Conservation (phyloP, 2,113 vertebrate species). For the Suricata suricatta region DNA sequence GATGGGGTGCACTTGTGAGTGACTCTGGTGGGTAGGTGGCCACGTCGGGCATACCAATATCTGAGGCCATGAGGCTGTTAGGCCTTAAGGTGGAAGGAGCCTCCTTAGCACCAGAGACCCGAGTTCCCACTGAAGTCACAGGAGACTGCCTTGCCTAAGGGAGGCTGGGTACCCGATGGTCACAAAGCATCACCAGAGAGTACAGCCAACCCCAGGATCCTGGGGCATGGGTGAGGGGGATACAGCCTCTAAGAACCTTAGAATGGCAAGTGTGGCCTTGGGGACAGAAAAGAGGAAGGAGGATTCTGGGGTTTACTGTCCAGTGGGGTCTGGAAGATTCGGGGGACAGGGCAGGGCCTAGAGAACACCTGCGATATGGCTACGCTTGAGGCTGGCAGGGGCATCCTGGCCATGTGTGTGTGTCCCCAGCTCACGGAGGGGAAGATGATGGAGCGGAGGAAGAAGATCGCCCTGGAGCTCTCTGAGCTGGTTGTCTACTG, state of each 20-base stretch:
- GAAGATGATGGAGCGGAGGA: conserved; percentile 99
- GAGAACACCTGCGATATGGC: background rate
- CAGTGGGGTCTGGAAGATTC: background rate
- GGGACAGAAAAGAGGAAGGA: background rate
- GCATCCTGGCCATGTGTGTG: background rate
- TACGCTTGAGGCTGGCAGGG: background rate
- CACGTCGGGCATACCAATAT: accelerated
- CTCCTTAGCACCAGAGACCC: background rate
- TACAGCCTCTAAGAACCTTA: background rate
- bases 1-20: background rate
- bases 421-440: conserved; percentile 93
- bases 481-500: conserved; percentile 98
- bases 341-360: background rate
- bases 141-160: background rate
- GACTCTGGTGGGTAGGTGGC: background rate
- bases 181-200: background rate
- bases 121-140: background rate
- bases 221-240: background rate
- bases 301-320: background rate
- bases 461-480: conserved; percentile 98
- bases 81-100: background rate
- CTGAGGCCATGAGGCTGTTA: background rate
- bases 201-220: background rate
- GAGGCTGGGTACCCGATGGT: background rate
- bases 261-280: background rate